Base-by-base conservation (phyloP, 1,140 invertebrate species). In the Medauroidea extradentata region DNA sequence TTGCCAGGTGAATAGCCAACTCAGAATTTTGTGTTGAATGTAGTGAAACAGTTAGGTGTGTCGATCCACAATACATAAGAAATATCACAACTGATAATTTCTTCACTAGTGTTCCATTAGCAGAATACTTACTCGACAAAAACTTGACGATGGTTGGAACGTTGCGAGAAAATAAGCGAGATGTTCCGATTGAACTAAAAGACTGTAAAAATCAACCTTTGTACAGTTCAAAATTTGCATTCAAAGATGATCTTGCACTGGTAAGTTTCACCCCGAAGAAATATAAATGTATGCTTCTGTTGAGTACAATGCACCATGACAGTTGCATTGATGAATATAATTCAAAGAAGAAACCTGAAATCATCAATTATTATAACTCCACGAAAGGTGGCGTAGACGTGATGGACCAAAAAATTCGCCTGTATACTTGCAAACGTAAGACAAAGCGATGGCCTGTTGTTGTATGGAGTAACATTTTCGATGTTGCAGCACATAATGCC, bases 341-440 rank as follows among this genome's bases (percentile, higher is more conserved):
- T 14, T 13, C n/a, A 8, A 43, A 65, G 67, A 42, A 68, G 57
- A 61, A 72, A 59, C 72, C 73, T 24, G 69, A 76, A 46, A 71
- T 75, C 23, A 69, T 73, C n/a, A 42, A 53, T 3, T 62, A 59
- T 53, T 75, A 76, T 43, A 75, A 80, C 63, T 54, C 54, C 29
- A 73, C 71, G 2, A 81, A 80, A 70, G 71, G 72, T 25, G 75
- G 71, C 39, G 75, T 79, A 1, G 76, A 78, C 58, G 69, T 63
- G 5, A 54, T 78, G 14, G 73, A 79, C 58, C 65, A 78, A 58
- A 67, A 55, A 43, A 18, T 43, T 13, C 11, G 19, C 11, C 13
- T 43, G 19, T 55, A 55, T 27, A 55, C 53, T 27, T 55, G 39
- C n/a, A 55, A 55, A 27, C n/a, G 53, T 3, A 19, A 42, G 43